Percentiles rank a stretch among this genome's conserved stretches.
Evolutionary conservation across 2,888 invertebrate species (phyloP).

Genomic region (Drosophila peninsularis): DNA sequence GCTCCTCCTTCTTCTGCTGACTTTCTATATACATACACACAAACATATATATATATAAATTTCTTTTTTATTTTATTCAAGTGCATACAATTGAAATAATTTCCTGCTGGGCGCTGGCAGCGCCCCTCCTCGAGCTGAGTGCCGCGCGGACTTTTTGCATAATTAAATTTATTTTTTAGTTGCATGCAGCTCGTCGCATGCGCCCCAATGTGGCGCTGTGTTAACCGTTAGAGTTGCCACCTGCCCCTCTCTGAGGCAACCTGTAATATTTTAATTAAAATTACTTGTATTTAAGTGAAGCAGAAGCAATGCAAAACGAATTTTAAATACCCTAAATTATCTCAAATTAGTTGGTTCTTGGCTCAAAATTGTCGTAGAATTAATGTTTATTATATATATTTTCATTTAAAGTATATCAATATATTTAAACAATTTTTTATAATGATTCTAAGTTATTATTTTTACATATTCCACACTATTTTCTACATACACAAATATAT

Average conservation of each 20-base stretch:
- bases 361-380: background rate
- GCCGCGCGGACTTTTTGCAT: slow-evolving; percentile 75
- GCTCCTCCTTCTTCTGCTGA: slow-evolving; percentile 12
- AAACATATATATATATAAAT: background rate
- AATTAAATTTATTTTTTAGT: slow-evolving; percentile 76
- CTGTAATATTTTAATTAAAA: slow-evolving; percentile 76
- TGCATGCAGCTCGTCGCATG: slow-evolving; percentile 52
- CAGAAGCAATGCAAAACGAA: background rate
- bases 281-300: slow-evolving; percentile 31
- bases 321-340: slow-evolving; percentile 1
- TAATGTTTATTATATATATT: background rate
- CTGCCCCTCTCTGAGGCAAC: slow-evolving; percentile 44
- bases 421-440: too few species aligned
- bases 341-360: background rate
- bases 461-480: too few species aligned
- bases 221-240: slow-evolving; percentile 21
- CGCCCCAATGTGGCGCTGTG: slow-evolving; percentile 11
- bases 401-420: too few species aligned
- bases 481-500: too few species aligned
- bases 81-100: slow-evolving; percentile 83
- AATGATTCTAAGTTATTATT: too few species aligned
- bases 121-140: slow-evolving; percentile 45
- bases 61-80: slow-evolving; percentile 48
- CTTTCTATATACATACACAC: background rate
- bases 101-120: slow-evolving; percentile 49